Percentiles rank a stretch among this genome's conserved stretches.
These are phyloP conservation scores for Cryptoprocta ferox DNA, from an alignment of 2,797 vertebrate species.

Conservation along the genomic window DNA sequence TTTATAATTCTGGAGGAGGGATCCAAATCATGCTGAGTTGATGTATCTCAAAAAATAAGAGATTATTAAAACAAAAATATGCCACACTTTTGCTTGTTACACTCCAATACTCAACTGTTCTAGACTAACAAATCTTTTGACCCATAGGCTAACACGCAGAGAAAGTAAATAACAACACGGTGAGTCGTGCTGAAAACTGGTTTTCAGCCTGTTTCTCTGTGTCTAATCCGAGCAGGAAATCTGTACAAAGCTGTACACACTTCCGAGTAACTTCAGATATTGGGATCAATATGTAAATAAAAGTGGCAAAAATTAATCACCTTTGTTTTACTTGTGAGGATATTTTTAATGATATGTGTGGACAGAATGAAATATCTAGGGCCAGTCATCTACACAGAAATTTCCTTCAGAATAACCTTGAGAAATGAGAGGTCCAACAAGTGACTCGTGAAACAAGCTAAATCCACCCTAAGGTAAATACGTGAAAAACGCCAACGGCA, in stretches of 20 bases:
- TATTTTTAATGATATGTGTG: slow-evolving; percentile 30
- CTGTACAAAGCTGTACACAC: background rate
- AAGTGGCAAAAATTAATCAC: background rate
- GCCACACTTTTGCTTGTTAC: background rate
- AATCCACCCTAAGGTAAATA: background rate
- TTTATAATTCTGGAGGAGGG: slow-evolving; percentile 37
- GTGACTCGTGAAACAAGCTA: background rate
- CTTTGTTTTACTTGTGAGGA: background rate
- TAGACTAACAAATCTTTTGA: slow-evolving; percentile 16
- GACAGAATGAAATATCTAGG: slow-evolving; percentile 30
- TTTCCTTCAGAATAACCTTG: slow-evolving; percentile 7
- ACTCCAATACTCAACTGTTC: background rate
- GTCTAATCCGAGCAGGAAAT: background rate
- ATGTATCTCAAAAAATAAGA: background rate
- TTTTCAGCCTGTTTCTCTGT: slow-evolving; percentile 31
- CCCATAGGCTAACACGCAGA: background rate
- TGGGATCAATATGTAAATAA: background rate
- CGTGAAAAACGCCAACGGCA: background rate
- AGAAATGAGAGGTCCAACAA: background rate
- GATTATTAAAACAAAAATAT: background rate
- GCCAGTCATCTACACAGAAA: slow-evolving; percentile 4
- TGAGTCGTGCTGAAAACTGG: slow-evolving; percentile 56
- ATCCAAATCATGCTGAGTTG: background rate
- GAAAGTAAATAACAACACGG: background rate
- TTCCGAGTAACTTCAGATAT: background rate